Base-by-base conservation (phyloP, 2,888 invertebrate species). In the Heliconius sara region DNA sequence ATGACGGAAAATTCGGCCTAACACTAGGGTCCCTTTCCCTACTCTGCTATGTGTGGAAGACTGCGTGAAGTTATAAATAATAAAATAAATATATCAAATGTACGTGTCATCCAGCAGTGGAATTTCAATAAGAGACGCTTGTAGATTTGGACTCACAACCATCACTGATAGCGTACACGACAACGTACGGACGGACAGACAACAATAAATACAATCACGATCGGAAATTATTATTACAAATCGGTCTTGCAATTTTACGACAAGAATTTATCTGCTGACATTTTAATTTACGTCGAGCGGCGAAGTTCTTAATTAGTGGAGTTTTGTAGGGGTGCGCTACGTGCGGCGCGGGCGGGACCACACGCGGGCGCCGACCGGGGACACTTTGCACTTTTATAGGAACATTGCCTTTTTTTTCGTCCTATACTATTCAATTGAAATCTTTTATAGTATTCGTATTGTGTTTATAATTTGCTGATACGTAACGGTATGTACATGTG, bases 271-370 rank as follows among this genome's bases (percentile, higher is more conserved):
- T 88, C 85, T 85, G 85, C 86, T 87, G 88, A 86, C 88, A 85
- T 88, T 90, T 88, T 88, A 88, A 89, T 89, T 89, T 90, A 87
- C 86, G 83, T 84, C 86, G 85, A 87, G 86, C 90, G 88, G 87
- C 86, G 84, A 89, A 90, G 89, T 90, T 91, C 90, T 91, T 92
- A 93, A 92, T 93, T 92, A 91, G 90, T 89, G 84, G 85, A 85
- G 77, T 80, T 81, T 81, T 81, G 81, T 82, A 81, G 72, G 52
- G 79, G 79, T 67, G 78, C 79, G 65, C 71, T 79, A 71, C 74
- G 71, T 77, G 73, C 79, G 72, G 75, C 73, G 60, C 81, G 73
- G 74, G 77, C 74, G 71, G 71, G 79, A 79, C 81, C 81, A 79
- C 81, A 79, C 81, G 77, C 79, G 75, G 68, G 77, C 75, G 75